Evolutionary conservation across 2,113 vertebrate species (phyloP).

Genomic region (Phaetusa simplex): DNA sequence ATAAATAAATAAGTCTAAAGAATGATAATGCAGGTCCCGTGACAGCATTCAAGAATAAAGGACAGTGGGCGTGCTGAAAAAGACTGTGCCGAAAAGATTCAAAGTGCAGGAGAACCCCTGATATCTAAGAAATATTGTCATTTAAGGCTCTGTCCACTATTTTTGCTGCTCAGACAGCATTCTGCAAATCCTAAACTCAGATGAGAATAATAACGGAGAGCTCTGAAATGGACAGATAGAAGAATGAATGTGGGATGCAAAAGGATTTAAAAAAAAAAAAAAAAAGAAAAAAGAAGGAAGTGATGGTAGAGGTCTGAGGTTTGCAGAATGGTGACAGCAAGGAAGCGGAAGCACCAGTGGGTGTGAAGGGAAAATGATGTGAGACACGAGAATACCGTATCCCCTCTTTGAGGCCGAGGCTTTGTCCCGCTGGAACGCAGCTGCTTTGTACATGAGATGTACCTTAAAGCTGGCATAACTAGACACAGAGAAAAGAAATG

Average conservation of each 20-base stretch:
- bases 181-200: neutral
- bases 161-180: neutral
- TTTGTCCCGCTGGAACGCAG: neutral
- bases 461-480: neutral
- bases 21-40: neutral
- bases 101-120: neutral
- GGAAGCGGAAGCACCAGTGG: neutral
- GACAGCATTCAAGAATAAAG: neutral
- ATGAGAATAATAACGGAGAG: neutral
- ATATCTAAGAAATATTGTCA: neutral
- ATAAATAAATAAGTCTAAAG: neutral
- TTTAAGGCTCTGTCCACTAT: neutral
- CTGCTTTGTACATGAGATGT: neutral
- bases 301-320: neutral
- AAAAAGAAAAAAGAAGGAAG: neutral
- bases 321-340: neutral
- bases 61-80: neutral
- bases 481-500: neutral
- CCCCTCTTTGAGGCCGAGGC: neutral
- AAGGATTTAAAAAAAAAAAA: neutral
- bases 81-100: neutral
- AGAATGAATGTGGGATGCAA: neutral
- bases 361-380: neutral
- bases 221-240: neutral
- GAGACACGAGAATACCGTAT: neutral